Conservation (phyloP, 1,140 invertebrate species). For the Penaeus japonicus region DNA sequence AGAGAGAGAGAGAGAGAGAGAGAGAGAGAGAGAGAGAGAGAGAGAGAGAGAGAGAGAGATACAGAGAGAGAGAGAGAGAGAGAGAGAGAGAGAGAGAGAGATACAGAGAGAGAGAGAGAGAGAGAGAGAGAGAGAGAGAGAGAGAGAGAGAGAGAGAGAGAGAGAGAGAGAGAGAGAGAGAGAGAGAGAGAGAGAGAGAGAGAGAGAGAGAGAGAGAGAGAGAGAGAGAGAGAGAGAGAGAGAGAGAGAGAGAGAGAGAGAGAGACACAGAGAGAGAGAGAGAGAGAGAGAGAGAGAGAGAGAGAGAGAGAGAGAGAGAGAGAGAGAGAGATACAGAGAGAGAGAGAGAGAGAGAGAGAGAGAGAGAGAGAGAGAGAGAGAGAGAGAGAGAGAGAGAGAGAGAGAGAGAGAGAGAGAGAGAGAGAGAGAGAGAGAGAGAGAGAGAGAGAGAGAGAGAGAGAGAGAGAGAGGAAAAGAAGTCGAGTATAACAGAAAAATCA, state of each 20-base stretch:
- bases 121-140: background rate
- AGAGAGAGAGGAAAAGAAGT: background rate
- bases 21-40: background rate
- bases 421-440: background rate
- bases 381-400: background rate
- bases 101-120: background rate
- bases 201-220: background rate
- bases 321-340: background rate
- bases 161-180: background rate
- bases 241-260: background rate
- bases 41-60: too few relatives aligned
- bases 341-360: background rate
- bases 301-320: background rate
- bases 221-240: background rate
- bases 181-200: background rate
- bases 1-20: background rate
- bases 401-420: background rate
- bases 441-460: background rate
- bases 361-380: background rate
- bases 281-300: background rate
- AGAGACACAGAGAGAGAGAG: background rate
- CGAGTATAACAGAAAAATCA: background rate
- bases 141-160: background rate
- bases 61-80: background rate
- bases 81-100: background rate